Base-by-base conservation (phyloP, 2,113 vertebrate species). In the Sylvia atricapilla region DNA sequence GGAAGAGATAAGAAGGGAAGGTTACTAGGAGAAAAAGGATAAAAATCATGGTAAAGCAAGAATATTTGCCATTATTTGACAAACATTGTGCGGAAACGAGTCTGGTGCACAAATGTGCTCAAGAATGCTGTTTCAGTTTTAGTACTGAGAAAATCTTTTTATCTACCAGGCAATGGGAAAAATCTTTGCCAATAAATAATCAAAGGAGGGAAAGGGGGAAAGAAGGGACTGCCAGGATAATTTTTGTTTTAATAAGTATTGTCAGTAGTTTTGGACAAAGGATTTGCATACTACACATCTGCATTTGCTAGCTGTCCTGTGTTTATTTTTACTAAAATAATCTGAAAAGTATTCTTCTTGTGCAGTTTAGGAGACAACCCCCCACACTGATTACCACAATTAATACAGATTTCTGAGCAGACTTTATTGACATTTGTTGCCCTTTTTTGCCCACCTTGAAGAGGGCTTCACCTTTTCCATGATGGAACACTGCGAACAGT, bases 131-230 rank as follows among this genome's bases (percentile, higher is more conserved):
- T 76, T 91, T 93, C 74, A 44, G 0, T 87, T 96, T 87, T 93
- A 84, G 66, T 66, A 60, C 22, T 68, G 28, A 52, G 43, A 23
- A 59, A 89, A 50, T 74, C 49, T 82, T 84, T 87, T 81, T 93
- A 82, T 87, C 73, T 89, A 69, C 47, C 81, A 94, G 66, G 56
- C 81, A 93, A 47, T 67, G 33, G 43, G 81, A 60, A 69, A 84
- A 87, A 41, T 72, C 74, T 93, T 82, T 91, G 81, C 90, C 87
- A 93, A 82, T 84, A 91, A 64, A 64, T 93, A 89, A 87, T 72
- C 5, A 1, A 87, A 84, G 62, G 35, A 64, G 31, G 10, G 16
- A 80, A 84, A 24, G 7, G 20, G 30, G 25, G 15, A n/a, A 59
- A 56, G 27, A 89, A 37, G 8, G 24, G 46, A 5, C 41, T 77